Conservation (phyloP, 2,888 invertebrate species). For the Eristalis pertinax region DNA sequence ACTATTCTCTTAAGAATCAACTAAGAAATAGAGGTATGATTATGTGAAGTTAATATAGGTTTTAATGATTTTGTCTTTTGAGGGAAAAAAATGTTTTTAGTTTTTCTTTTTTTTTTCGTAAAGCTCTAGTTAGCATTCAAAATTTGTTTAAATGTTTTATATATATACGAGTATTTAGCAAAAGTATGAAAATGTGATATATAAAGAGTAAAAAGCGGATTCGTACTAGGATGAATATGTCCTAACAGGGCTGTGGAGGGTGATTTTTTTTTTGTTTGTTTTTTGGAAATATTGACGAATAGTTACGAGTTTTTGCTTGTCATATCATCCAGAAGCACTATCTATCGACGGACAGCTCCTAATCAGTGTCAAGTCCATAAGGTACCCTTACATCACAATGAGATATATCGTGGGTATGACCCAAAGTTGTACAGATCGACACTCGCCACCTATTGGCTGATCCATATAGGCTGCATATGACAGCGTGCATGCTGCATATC, state of each 20-base stretch:
- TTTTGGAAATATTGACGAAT: no score
- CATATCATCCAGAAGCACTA: no score
- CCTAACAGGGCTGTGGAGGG: conserved; percentile 18
- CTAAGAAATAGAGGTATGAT: conserved; percentile 64
- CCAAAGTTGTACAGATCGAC: no score
- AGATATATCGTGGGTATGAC: no score
- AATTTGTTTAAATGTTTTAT: conserved; percentile 9
- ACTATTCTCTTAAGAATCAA: conserved; percentile 62
- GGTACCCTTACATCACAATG: no score
- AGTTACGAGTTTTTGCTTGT: no score
- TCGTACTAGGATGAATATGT: conserved; percentile 16
- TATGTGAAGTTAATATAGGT: conserved; percentile 46
- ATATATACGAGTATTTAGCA: conserved; percentile 47
- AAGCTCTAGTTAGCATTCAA: conserved; percentile 67
- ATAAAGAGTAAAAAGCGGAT: conserved; percentile 46
- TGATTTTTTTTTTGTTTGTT: background rate
- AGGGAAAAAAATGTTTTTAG: conserved; percentile 22
- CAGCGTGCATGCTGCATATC: no score
- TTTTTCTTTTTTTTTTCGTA: conserved; percentile 7
- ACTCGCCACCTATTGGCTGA: no score
- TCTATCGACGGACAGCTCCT: no score
- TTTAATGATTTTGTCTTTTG: conserved; percentile 22
- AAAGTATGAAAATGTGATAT: conserved; percentile 48
- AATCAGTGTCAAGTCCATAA: no score
- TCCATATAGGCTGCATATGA: no score